These are phyloP conservation scores for Mimas tiliae DNA, from an alignment of 2,888 invertebrate genomes.

Conservation along the genomic window DNA sequence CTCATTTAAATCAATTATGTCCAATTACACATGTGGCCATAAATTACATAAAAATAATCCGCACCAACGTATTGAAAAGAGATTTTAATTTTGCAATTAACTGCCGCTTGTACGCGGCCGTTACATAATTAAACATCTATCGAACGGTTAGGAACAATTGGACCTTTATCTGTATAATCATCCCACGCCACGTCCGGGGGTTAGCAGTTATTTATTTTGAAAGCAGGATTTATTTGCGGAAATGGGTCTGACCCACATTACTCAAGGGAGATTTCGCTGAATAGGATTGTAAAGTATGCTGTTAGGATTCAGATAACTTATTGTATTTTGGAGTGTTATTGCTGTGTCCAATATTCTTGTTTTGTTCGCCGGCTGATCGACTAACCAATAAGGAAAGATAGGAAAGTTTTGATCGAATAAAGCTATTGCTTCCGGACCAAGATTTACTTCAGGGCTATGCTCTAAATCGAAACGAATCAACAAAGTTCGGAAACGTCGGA, in stretches of 20 bases:
- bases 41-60: conserved; percentile 5
- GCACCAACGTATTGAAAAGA: conserved; percentile 1
- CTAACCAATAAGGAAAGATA: conserved; percentile 7
- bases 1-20: background rate
- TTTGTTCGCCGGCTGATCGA: conserved; percentile 24
- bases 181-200: conserved; percentile 49
- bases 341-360: conserved; percentile 33
- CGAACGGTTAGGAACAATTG: conserved; percentile 55
- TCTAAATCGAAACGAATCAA: no score
- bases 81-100: conserved; percentile 19
- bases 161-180: conserved; percentile 52
- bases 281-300: conserved; percentile 72
- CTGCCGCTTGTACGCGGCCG: conserved; percentile 7
- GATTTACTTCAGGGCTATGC: background rate
- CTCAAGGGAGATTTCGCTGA: conserved; percentile 77
- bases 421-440: background rate
- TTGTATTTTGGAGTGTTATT: conserved; percentile 59
- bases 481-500: no score
- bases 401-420: conserved; percentile 4
- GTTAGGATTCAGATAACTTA: conserved; percentile 69
- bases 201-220: conserved; percentile 76
- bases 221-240: conserved; percentile 77
- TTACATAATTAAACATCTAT: conserved; percentile 25
- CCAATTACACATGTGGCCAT: background rate
- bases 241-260: conserved; percentile 78